These are phyloP conservation scores for Clivina fossor DNA, from an alignment of 2,888 invertebrate genomes.

Conservation along the genomic window DNA sequence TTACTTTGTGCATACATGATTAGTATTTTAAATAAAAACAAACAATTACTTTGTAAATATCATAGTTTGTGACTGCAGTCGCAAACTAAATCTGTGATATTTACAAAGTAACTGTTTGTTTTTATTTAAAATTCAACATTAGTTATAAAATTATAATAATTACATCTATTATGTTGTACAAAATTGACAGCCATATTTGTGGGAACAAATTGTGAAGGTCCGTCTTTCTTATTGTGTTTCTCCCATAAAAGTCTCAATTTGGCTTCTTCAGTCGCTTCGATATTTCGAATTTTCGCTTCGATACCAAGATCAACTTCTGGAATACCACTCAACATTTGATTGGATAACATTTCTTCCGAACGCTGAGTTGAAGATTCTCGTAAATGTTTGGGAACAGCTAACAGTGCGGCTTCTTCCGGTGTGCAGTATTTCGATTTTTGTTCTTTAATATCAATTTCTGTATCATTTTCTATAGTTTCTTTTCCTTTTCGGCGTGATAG, in stretches of 20 bases:
- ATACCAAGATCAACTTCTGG: constrained; percentile 99
- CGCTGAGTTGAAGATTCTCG: constrained; percentile 82
- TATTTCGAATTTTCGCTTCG: constrained; percentile 97
- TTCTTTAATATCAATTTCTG: constrained; percentile 53
- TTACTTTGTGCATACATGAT: background rate
- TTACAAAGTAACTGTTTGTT: too few species aligned
- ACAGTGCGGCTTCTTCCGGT: constrained; percentile 87
- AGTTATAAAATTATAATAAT: constrained; percentile 47
- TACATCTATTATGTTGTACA: constrained; percentile 94
- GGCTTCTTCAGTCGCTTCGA: constrained; percentile 98
- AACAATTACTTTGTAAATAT: too few species aligned
- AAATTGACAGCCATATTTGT: constrained; percentile 99
- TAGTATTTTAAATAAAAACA: too few species aligned
- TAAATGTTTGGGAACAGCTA: constrained; percentile 87
- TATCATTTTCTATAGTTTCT: constrained; percentile 48
- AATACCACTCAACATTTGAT: constrained; percentile 99
- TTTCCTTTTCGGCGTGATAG: constrained; percentile 81
- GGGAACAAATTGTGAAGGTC: constrained; percentile 93
- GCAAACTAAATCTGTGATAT: too few species aligned
- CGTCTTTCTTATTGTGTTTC: constrained; percentile 87
- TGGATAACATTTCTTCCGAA: constrained; percentile 98
- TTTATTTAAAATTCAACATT: background rate
- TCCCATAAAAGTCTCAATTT: constrained; percentile 91
- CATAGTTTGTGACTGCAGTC: background rate
- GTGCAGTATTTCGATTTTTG: constrained; percentile 66